phyloP scores from a whole-genome alignment of 30 jellyfish, hydroid and myxozoan genomes.

The Aurelia sp. region DNA sequence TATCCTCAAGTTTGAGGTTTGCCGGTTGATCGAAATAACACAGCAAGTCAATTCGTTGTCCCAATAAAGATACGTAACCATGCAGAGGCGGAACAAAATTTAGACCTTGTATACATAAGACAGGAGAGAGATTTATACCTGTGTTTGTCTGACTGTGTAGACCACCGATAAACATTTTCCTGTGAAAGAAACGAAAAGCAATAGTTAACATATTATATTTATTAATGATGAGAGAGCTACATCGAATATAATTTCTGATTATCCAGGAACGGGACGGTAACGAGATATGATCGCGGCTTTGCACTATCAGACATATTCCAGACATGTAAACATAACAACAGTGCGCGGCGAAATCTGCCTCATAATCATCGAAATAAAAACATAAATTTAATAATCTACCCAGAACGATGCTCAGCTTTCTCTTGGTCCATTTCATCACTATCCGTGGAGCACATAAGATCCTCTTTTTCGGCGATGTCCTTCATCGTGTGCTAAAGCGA shows the following conservation, averaged over 20 bases:
- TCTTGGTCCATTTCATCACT: constrained; percentile 73
- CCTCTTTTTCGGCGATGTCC: constrained; percentile 69
- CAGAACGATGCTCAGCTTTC: constrained; percentile 61
- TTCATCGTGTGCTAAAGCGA: constrained; percentile 44
- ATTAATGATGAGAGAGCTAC: no score
- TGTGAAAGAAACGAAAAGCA: constrained; percentile 20
- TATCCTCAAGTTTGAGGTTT: no score
- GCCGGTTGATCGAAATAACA: no score
- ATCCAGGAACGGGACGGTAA: constrained; percentile 5
- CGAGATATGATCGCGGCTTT: background rate
- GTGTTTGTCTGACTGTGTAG: constrained; percentile 89
- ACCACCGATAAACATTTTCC: constrained; percentile 98
- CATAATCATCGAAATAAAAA: constrained; percentile 1
- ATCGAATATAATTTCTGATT: no score
- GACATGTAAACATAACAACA: constrained; percentile 31
- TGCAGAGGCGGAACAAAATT: constrained; percentile 55
- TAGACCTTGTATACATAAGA: constrained; percentile 1
- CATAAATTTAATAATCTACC: constrained; percentile 27
- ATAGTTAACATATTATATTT: background rate
- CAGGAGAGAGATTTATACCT: constrained; percentile 58
- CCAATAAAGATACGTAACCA: no score
- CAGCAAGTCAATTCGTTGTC: no score
- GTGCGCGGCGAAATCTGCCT: constrained; percentile 9
- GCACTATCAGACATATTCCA: constrained; percentile 35
- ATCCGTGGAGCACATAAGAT: constrained; percentile 59